Conservation (phyloP, 2,797 vertebrate genomes). For the Oceanodroma leucorhoa region DNA sequence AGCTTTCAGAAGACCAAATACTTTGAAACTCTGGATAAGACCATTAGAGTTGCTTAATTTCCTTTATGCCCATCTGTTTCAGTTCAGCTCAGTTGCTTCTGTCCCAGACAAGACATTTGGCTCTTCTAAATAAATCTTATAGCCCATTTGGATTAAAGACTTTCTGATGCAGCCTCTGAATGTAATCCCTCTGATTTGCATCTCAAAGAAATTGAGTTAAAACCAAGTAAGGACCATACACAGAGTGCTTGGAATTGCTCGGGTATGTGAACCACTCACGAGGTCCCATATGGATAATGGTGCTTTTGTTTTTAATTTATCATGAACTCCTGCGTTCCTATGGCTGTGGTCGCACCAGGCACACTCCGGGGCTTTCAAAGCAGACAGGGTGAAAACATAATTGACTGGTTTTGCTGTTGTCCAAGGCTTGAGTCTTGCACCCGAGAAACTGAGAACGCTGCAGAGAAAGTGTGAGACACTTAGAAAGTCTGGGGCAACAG, state of each 20-base stretch:
- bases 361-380: neutral
- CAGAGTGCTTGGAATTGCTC: constrained; percentile 4
- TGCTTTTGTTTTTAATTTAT: constrained; percentile 35
- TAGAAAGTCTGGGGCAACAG: neutral
- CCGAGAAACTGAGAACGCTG: neutral
- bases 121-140: constrained; percentile 65
- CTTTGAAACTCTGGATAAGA: constrained; percentile 53
- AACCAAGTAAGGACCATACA: neutral
- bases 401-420: neutral
- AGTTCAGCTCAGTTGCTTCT: constrained; percentile 63
- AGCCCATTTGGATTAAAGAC: constrained; percentile 67
- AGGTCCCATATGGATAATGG: constrained; percentile 56
- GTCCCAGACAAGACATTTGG: constrained; percentile 66
- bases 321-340: neutral
- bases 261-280: neutral
- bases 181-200: constrained; percentile 64
- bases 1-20: constrained; percentile 35
- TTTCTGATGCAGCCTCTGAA: constrained; percentile 45
- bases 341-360: neutral
- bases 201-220: constrained; percentile 63
- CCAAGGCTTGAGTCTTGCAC: neutral
- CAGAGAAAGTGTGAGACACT: neutral
- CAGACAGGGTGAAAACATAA: neutral
- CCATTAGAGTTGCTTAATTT: constrained; percentile 66
- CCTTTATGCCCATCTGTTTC: constrained; percentile 64